A percentile compares a stretch with the other conserved stretches of the same genome.
phyloP scores from a whole-genome alignment of 2,113 vertebrate species.

The Mesocricetus auratus region DNA sequence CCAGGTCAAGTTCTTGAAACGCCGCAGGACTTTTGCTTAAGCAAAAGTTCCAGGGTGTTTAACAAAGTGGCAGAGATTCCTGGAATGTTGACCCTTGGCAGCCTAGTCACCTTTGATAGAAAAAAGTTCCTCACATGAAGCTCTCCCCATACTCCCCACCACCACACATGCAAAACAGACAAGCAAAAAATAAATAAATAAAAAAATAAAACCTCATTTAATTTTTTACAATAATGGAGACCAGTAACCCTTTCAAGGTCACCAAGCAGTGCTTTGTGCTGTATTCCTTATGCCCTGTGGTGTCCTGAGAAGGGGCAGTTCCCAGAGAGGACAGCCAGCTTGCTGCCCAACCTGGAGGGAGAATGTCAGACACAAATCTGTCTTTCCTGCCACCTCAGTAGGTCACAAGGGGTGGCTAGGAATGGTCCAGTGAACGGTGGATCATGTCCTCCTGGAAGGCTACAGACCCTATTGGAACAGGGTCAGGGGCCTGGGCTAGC shows the following conservation, averaged over 20 bases:
- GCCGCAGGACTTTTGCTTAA: not conserved
- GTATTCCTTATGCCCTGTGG: accelerated
- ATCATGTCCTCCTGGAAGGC: not conserved
- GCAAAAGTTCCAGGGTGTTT: not conserved
- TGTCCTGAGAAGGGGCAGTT: not conserved
- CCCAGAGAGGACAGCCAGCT: not conserved
- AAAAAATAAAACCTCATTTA: not conserved
- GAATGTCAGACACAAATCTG: not conserved
- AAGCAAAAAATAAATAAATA: not conserved
- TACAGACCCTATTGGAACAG: not conserved
- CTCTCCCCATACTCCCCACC: not conserved
- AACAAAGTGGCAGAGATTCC: too few species aligned
- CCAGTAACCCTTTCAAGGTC: not conserved
- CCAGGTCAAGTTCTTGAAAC: not conserved
- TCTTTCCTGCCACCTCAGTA: not conserved
- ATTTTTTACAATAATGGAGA: not conserved
- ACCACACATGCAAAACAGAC: not conserved
- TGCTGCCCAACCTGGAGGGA: not conserved
- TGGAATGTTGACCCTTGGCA: not conserved
- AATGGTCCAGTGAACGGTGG: accelerated
- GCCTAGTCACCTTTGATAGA: not conserved
- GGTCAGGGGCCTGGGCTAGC: not conserved
- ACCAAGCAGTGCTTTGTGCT: not conserved
- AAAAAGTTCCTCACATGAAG: not conserved
- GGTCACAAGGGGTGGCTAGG: not conserved